Evolutionary conservation across 2,113 vertebrate genomes (phyloP).

Genomic region (Trinectes maculatus): DNA sequence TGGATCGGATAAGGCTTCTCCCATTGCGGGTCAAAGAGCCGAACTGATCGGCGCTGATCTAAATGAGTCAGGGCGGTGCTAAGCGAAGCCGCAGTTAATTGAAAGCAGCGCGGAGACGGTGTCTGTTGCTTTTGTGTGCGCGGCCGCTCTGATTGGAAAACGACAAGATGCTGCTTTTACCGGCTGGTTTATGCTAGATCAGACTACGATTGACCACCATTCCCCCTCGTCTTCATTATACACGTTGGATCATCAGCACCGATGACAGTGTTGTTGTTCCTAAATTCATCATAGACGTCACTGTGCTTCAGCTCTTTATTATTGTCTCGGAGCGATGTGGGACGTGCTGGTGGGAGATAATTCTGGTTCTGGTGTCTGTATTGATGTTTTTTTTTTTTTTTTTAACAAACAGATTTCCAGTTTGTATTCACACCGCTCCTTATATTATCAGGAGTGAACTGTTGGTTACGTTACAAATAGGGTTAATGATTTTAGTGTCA

Average conservation of each 20-base stretch:
- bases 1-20: conserved; percentile 5
- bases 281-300: conserved; percentile 35
- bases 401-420: no score
- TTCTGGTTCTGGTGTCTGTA: not conserved
- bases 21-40: not conserved
- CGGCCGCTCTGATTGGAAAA: conserved; percentile 58
- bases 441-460: no score
- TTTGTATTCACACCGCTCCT: not conserved
- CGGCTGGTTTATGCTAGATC: no score
- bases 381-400: no score
- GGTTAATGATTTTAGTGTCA: no score
- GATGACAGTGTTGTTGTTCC: not conserved
- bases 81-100: not conserved
- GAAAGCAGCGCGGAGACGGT: conserved; percentile 22
- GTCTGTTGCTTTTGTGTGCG: conserved; percentile 67
- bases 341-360: not conserved
- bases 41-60: accelerated
- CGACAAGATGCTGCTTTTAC: conserved; percentile 55
- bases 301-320: conserved; percentile 28
- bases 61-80: accelerated
- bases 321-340: no score
- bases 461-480: no score
- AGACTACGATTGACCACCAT: no score
- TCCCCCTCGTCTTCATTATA: no score
- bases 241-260: not conserved